These are phyloP conservation scores for Diabrotica balteata DNA, from an alignment of 2,888 invertebrate genomes.

Conservation along the genomic window DNA sequence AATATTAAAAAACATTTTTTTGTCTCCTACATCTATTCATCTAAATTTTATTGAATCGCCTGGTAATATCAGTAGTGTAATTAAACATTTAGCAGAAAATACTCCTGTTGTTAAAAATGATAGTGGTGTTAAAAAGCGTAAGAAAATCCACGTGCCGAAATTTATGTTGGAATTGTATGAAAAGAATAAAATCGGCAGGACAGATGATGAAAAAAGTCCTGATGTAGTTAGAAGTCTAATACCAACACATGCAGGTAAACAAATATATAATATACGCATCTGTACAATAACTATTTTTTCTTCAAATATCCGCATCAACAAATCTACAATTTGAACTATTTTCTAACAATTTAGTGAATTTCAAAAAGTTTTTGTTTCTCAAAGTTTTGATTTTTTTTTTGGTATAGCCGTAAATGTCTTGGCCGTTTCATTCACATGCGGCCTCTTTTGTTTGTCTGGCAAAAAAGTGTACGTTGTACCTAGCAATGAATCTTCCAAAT, in stretches of 20 bases:
- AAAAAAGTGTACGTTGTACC: too few relatives aligned
- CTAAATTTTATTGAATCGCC: constrained; percentile 41
- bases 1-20: constrained; percentile 37
- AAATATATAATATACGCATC: too few relatives aligned
- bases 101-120: constrained; percentile 6
- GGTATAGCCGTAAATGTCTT: too few relatives aligned
- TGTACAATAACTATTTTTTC: too few relatives aligned
- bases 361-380: too few relatives aligned
- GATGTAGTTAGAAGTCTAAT: constrained; percentile 58
- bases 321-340: too few relatives aligned
- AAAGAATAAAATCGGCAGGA: constrained; percentile 49
- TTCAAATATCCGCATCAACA: too few relatives aligned
- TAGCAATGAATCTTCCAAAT: too few relatives aligned
- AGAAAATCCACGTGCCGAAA: constrained; percentile 55
- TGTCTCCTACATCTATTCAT: constrained; percentile 39
- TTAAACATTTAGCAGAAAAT: neutral
- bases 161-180: constrained; percentile 59
- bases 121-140: constrained; percentile 28
- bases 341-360: too few relatives aligned
- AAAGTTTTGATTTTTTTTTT: too few relatives aligned
- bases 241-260: constrained; percentile 55
- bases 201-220: constrained; percentile 40
- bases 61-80: constrained; percentile 20
- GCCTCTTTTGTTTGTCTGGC: too few relatives aligned
- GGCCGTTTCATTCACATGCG: too few relatives aligned